Percentiles rank a stretch among this genome's conserved stretches.
Evolutionary conservation across 2,113 vertebrate species (phyloP).

Genomic region (Apodemus speciosus): DNA sequence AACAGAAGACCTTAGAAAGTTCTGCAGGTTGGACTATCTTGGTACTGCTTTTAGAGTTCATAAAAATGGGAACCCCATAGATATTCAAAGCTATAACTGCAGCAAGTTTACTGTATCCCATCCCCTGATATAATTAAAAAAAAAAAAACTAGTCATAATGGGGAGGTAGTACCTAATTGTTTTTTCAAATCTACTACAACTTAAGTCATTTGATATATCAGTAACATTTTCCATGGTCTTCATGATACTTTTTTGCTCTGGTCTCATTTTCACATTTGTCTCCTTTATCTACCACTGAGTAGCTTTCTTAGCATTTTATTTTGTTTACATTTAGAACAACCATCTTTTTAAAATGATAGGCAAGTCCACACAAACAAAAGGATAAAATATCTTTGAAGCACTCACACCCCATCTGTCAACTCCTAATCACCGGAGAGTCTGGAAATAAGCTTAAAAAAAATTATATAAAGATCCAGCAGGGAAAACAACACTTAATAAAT

Average conservation of each 20-base stretch:
- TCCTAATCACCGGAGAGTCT: background rate
- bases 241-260: background rate
- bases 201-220: background rate
- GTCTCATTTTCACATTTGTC: background rate
- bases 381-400: background rate
- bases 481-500: background rate
- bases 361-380: background rate
- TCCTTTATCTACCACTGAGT: background rate
- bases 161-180: background rate
- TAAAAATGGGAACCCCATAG: background rate
- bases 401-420: background rate
- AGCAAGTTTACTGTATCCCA: background rate
- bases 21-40: background rate
- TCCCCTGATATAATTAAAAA: background rate
- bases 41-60: background rate
- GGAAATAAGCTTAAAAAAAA: background rate
- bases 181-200: background rate
- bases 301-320: background rate
- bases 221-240: background rate
- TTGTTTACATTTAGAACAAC: background rate
- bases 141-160: background rate
- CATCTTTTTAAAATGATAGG: background rate
- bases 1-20: background rate
- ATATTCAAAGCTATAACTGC: background rate
- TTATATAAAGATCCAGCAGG: background rate